phyloP scores from a whole-genome alignment of 2,113 vertebrate species.

The Leptocoma aspasia region DNA sequence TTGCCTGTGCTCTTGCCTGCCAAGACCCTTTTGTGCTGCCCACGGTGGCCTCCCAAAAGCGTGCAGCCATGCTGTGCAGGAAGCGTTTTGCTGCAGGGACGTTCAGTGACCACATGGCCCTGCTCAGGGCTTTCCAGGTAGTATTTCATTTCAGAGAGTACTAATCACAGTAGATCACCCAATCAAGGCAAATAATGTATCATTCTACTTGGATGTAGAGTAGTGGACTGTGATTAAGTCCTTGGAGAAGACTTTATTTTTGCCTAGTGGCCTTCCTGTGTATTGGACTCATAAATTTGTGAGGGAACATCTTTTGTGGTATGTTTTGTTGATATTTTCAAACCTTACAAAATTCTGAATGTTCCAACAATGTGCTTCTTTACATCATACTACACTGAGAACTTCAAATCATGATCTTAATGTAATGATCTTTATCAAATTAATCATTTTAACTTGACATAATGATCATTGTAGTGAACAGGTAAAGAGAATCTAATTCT shows the following conservation, averaged over 20 bases:
- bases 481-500: background rate
- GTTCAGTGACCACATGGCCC: slow-evolving; percentile 95
- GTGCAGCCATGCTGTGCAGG: slow-evolving; percentile 83
- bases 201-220: background rate
- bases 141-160: background rate
- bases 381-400: background rate
- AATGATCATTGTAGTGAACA: background rate
- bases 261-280: background rate
- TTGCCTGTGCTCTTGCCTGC: slow-evolving; percentile 90
- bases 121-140: slow-evolving; percentile 96
- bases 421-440: background rate
- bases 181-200: background rate
- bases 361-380: background rate
- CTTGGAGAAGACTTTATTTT: background rate
- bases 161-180: background rate
- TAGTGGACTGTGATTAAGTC: background rate
- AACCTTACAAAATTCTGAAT: background rate
- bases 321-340: background rate
- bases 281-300: background rate
- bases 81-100: slow-evolving; percentile 84
- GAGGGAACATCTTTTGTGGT: background rate
- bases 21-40: slow-evolving; percentile 92
- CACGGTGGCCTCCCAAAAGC: slow-evolving; percentile 82
- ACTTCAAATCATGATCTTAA: background rate
- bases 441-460: background rate